Evolutionary conservation across 1,140 invertebrate species (phyloP).

Genomic region (Caenorhabditis elegans): DNA sequence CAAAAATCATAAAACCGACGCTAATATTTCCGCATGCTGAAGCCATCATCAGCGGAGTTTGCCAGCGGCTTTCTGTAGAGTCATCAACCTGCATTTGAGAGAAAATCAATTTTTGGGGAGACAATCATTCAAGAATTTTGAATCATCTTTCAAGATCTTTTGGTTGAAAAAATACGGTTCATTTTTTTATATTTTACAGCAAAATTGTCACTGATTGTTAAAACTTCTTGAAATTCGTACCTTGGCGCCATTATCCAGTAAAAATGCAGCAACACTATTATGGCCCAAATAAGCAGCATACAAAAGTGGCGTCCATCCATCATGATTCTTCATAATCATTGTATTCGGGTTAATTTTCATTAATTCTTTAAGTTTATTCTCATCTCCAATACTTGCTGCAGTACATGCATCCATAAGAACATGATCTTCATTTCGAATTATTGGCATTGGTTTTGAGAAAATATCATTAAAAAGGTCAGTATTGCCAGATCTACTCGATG

Average conservation of each 20-base stretch:
- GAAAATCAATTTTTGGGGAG: no score
- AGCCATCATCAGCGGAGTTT: constrained; percentile 69
- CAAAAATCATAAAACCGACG: no score
- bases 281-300: constrained; percentile 71
- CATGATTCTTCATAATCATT: constrained; percentile 60
- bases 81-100: constrained; percentile 56
- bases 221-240: no score
- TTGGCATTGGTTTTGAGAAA: constrained; percentile 64
- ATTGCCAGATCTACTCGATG: constrained; percentile 63
- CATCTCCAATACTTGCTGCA: constrained; percentile 68
- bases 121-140: no score
- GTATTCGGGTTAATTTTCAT: neutral
- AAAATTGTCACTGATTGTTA: no score
- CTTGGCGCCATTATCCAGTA: constrained; percentile 68
- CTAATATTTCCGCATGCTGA: constrained; percentile 69
- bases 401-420: constrained; percentile 67
- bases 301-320: constrained; percentile 71
- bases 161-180: no score
- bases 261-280: constrained; percentile 67
- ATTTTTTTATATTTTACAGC: no score
- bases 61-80: constrained; percentile 67
- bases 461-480: constrained; percentile 52
- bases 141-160: no score
- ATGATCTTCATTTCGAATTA: constrained; percentile 66
- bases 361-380: neutral